Evolutionary conservation across 1,140 invertebrate species (phyloP).

Genomic region (Portunus trituberculatus): DNA sequence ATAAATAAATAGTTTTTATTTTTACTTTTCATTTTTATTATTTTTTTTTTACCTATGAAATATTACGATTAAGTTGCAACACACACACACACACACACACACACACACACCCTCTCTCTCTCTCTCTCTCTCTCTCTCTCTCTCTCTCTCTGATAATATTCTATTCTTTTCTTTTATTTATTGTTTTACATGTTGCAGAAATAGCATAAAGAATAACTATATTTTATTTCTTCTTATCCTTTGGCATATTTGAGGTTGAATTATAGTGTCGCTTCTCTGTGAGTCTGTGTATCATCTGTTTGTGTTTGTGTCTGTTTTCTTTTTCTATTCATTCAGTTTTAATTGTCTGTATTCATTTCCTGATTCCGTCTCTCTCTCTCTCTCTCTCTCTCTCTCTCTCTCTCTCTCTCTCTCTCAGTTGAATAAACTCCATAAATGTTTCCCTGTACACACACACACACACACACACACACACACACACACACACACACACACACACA

Average conservation of each 20-base stretch:
- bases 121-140: no score
- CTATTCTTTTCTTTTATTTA: background rate
- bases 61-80: no score
- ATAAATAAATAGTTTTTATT: no score
- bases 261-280: no score
- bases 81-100: no score
- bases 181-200: background rate
- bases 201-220: no score
- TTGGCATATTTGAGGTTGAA: no score
- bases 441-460: background rate
- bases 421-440: background rate
- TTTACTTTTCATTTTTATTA: no score
- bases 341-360: background rate
- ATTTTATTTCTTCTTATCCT: background rate
- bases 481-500: constrained; percentile 20
- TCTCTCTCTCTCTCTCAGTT: background rate
- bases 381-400: constrained; percentile 31
- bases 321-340: background rate
- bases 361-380: constrained; percentile 26
- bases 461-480: constrained; percentile 20
- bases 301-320: background rate
- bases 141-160: no score
- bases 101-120: no score
- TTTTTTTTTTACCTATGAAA: no score
- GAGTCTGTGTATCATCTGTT: background rate